Conservation (phyloP, 2,888 invertebrate genomes). For the Suillia variegata region DNA sequence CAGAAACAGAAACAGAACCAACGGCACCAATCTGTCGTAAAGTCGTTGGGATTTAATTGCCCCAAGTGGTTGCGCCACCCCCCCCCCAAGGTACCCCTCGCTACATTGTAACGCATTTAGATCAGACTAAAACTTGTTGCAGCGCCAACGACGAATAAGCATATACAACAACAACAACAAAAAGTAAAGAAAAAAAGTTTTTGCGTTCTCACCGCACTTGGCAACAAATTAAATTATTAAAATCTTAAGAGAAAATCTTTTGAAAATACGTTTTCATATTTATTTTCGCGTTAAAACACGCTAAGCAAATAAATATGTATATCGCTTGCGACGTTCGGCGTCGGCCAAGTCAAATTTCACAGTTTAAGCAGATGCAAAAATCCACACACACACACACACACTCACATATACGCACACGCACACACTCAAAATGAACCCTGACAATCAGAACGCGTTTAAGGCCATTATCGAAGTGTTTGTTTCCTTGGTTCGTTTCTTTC, state of each 20-base stretch:
- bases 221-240: constrained; percentile 13
- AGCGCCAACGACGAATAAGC: too few relatives aligned
- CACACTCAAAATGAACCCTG: constrained; percentile 15
- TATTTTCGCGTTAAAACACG: too few relatives aligned
- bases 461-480: constrained; percentile 22
- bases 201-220: background rate
- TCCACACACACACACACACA: constrained; percentile 6
- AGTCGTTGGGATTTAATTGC: constrained; percentile 46
- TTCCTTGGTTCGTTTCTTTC: constrained; percentile 32
- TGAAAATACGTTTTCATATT: background rate
- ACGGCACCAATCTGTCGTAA: constrained; percentile 38
- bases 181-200: too few relatives aligned
- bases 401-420: background rate
- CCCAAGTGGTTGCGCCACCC: constrained; percentile 16
- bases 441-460: background rate
- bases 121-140: too few relatives aligned
- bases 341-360: background rate
- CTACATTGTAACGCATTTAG: background rate
- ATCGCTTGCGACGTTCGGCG: background rate
- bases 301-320: background rate
- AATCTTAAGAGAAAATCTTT: background rate
- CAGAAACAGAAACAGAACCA: background rate
- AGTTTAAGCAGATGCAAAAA: too few relatives aligned
- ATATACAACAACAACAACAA: too few relatives aligned
- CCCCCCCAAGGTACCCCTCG: background rate